Conservation (phyloP, 2,113 vertebrate species). For the Mirza zaza region DNA sequence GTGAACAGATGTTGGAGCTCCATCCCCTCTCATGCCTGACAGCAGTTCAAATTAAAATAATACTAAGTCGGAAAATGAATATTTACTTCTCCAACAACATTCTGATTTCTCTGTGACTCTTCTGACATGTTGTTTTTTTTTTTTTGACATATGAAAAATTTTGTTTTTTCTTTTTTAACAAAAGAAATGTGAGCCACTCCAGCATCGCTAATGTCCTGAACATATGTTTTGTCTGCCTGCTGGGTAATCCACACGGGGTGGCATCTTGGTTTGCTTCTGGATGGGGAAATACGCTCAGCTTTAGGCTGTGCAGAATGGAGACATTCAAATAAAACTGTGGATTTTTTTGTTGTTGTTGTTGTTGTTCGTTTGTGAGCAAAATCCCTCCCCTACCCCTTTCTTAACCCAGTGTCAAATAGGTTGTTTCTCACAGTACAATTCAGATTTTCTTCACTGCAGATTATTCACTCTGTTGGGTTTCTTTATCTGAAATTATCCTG, state of each 20-base stretch:
- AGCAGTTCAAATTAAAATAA: constrained; percentile 46
- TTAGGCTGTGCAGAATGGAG: neutral
- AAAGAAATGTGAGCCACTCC: neutral
- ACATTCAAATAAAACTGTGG: constrained; percentile 9
- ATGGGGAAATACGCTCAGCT: constrained; percentile 22
- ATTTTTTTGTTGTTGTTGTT: neutral
- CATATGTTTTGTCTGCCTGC: constrained; percentile 1
- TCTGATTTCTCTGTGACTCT: constrained; percentile 10
- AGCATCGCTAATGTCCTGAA: neutral
- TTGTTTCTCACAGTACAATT: constrained; percentile 62
- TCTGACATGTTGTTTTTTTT: neutral
- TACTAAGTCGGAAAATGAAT: neutral
- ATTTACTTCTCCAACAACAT: neutral
- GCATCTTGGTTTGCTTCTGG: constrained; percentile 44
- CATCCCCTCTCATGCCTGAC: neutral
- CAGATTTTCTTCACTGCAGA: constrained; percentile 58
- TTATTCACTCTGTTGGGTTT: constrained; percentile 68
- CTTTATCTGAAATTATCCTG: constrained; percentile 75
- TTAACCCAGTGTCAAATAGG: constrained; percentile 12
- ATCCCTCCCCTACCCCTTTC: neutral
- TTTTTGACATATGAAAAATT: neutral
- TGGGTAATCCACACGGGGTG: neutral
- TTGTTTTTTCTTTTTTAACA: neutral
- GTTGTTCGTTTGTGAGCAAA: constrained; percentile 37
- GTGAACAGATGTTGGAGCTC: neutral